Conservation (phyloP, 2,113 vertebrate species). For the Dipodomys spectabilis region DNA sequence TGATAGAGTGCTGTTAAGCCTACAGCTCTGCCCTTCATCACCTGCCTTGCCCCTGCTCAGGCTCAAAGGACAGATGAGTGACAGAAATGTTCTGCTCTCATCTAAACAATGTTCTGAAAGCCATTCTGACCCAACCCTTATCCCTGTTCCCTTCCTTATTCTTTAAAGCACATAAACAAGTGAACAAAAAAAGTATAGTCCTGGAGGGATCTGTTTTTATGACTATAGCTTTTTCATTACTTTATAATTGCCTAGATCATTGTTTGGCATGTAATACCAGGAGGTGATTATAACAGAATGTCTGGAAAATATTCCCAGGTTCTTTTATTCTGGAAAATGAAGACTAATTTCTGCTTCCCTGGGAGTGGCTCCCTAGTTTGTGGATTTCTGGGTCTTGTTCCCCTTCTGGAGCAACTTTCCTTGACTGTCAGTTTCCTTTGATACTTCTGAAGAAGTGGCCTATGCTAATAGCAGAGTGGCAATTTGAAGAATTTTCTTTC, state of each 20-base stretch:
- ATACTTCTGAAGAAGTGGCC: too few species aligned
- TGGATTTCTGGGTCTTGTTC: too few species aligned
- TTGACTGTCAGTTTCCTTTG: too few species aligned
- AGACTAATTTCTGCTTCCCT: too few species aligned
- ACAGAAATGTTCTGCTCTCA: neutral
- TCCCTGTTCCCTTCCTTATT: neutral
- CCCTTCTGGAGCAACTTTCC: too few species aligned
- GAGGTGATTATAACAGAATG: too few species aligned
- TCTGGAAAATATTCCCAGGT: too few species aligned
- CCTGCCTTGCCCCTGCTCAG: neutral
- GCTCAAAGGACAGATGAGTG: neutral
- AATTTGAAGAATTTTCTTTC: too few species aligned
- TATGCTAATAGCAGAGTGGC: too few species aligned
- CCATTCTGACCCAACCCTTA: neutral
- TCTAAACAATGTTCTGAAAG: conserved; percentile 20
- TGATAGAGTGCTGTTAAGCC: neutral
- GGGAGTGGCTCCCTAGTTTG: too few species aligned
- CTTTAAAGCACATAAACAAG: neutral
- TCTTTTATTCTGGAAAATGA: too few species aligned
- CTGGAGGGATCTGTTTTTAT: neutral
- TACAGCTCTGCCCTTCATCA: neutral
- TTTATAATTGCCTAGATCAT: neutral
- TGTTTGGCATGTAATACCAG: neutral
- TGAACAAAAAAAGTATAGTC: neutral
- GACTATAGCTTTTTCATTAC: neutral